Evolutionary conservation across 2,888 invertebrate genomes (phyloP).

Genomic region (Glyphotaelius pellucidus): DNA sequence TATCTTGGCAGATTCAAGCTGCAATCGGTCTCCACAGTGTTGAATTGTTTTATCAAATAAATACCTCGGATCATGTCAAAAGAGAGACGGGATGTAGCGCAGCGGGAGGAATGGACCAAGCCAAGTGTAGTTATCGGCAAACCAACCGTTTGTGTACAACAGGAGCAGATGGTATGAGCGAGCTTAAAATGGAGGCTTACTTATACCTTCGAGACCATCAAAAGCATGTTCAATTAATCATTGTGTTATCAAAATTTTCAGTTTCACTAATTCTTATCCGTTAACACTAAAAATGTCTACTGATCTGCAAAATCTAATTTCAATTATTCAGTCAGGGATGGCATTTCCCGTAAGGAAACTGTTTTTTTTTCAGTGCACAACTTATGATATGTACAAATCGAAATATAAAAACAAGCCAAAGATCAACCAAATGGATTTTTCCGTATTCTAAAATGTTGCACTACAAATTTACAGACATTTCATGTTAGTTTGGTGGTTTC

Average conservation of each 20-base stretch:
- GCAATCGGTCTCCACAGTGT: conserved; percentile 42
- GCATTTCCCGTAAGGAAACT: not conserved
- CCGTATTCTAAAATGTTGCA: not conserved
- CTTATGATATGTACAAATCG: not conserved
- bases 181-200: conserved; percentile 37
- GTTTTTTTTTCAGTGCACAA: not conserved
- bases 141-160: conserved; percentile 53
- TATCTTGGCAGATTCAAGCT: conserved; percentile 32
- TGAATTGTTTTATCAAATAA: conserved; percentile 56
- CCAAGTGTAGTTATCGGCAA: conserved; percentile 41
- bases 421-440: not conserved
- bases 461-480: not conserved
- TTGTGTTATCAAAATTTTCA: conserved; percentile 25
- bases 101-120: conserved; percentile 41
- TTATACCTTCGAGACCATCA: conserved; percentile 39
- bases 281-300: conserved; percentile 7
- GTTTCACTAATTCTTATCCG: conserved; percentile 32
- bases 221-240: conserved; percentile 56
- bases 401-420: not conserved
- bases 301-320: conserved; percentile 15
- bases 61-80: conserved; percentile 64
- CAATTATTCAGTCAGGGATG: not conserved
- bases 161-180: conserved; percentile 47
- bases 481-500: not conserved
- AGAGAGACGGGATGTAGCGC: conserved; percentile 58